Conservation (phyloP, 2,113 vertebrate species). For the Apistogramma diplotaenia region DNA sequence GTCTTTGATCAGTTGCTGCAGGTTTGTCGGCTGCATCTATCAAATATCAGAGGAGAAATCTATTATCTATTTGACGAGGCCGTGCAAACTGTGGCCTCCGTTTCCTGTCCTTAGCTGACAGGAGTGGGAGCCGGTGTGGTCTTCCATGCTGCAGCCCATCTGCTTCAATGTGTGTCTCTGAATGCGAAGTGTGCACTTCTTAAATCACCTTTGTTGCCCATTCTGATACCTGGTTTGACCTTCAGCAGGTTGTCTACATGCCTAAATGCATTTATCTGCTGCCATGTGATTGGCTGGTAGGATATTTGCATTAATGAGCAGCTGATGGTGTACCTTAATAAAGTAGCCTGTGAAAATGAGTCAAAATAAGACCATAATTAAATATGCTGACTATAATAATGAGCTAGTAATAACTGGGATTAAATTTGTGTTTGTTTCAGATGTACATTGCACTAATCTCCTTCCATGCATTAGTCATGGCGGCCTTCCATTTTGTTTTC, state of each 20-base stretch:
- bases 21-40: not conserved
- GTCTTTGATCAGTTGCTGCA: not conserved
- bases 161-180: too few species aligned
- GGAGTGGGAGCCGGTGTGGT: not conserved
- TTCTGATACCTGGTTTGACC: too few species aligned
- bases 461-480: constrained; percentile 91
- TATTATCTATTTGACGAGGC: not conserved
- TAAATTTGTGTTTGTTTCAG: constrained; percentile 72
- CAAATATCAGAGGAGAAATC: not conserved
- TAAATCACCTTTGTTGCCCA: too few species aligned
- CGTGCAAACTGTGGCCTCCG: not conserved
- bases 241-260: too few species aligned
- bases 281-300: too few species aligned
- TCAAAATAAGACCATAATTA: not conserved
- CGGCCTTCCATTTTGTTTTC: constrained; percentile 92
- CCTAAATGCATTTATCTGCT: too few species aligned
- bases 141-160: not conserved
- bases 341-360: not conserved
- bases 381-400: not conserved
- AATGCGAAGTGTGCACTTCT: too few species aligned
- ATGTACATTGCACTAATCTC: constrained; percentile 99
- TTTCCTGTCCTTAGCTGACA: not conserved
- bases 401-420: not conserved
- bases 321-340: too few species aligned
- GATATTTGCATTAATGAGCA: too few species aligned